Evolutionary conservation across 2,797 vertebrate species (phyloP).

Genomic region (Lepus oiostolus): DNA sequence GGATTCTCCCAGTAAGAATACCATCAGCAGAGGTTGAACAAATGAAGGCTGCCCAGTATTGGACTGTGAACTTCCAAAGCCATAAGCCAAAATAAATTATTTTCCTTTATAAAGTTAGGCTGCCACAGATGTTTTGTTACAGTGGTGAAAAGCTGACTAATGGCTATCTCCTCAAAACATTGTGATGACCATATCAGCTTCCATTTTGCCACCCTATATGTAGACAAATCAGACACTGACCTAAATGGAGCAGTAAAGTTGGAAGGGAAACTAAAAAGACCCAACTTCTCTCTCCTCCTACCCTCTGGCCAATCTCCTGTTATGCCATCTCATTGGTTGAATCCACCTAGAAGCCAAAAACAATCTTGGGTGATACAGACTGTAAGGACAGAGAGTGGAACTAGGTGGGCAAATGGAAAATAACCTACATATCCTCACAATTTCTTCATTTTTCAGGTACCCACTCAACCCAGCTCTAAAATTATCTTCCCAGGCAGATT

Average conservation of each 20-base stretch:
- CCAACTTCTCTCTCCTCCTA: background rate
- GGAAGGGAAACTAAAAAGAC: background rate
- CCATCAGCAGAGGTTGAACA: too few relatives aligned
- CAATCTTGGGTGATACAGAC: background rate
- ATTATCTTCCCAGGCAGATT: background rate
- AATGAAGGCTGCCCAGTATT: too few relatives aligned
- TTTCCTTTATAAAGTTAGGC: too few relatives aligned
- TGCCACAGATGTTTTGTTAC: too few relatives aligned
- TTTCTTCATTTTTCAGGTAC: background rate
- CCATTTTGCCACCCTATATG: background rate
- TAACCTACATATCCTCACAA: background rate
- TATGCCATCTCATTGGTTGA: background rate
- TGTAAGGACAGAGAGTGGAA: background rate
- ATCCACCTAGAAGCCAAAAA: background rate
- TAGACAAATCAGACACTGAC: background rate
- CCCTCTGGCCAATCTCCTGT: background rate
- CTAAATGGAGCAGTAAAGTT: background rate
- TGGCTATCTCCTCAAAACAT: constrained; percentile 7
- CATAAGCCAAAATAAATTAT: too few relatives aligned
- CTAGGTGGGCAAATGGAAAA: background rate
- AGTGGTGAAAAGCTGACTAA: too few relatives aligned
- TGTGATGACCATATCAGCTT: background rate
- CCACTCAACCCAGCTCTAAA: background rate
- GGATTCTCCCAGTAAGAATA: too few relatives aligned
- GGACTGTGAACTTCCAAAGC: too few relatives aligned